Percentiles rank a stretch among this genome's conserved stretches.
Conservation (phyloP, 2,113 vertebrate genomes). For the Eublepharis macularius region DNA sequence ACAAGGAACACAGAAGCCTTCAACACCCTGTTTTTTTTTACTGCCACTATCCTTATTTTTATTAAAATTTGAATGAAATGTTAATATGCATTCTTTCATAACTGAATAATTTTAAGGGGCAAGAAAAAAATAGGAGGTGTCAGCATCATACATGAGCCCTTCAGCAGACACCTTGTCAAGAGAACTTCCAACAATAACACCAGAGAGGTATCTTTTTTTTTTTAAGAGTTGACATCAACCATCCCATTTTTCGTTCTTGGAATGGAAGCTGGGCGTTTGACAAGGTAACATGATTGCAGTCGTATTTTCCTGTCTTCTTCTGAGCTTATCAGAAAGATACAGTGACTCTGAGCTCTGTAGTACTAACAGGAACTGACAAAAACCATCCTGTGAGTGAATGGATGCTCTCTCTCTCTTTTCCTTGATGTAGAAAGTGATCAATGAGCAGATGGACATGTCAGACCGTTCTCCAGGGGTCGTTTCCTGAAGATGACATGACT, state of each 20-base stretch:
- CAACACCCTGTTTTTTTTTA: conserved; percentile 32
- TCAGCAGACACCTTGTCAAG: conserved; percentile 54
- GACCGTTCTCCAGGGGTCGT: conserved; percentile 32
- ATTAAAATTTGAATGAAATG: conserved; percentile 62
- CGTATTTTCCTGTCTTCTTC: conserved; percentile 46
- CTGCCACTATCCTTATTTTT: conserved; percentile 42
- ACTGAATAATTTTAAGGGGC: conserved; percentile 25
- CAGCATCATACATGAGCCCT: conserved; percentile 33
- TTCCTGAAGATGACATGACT: not conserved
- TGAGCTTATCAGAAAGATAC: conserved; percentile 28
- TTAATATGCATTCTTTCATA: conserved; percentile 32
- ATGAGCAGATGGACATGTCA: conserved; percentile 33
- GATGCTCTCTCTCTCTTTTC: conserved; percentile 28
- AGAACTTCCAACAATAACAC: conserved; percentile 19
- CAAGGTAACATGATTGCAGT: conserved; percentile 56
- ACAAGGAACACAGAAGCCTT: conserved; percentile 36
- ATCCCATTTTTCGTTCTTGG: conserved; percentile 44
- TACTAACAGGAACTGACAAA: conserved; percentile 28
- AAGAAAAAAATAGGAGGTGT: conserved; percentile 36
- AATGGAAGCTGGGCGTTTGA: conserved; percentile 52
- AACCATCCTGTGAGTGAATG: conserved; percentile 17
- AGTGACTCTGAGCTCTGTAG: conserved; percentile 36
- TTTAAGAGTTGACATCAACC: conserved; percentile 57
- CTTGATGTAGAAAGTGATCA: conserved; percentile 32
- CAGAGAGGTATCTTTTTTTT: conserved; percentile 40